These are phyloP conservation scores for Neocloeon triangulifer DNA, from an alignment of 1,140 invertebrate species.

Conservation along the genomic window DNA sequence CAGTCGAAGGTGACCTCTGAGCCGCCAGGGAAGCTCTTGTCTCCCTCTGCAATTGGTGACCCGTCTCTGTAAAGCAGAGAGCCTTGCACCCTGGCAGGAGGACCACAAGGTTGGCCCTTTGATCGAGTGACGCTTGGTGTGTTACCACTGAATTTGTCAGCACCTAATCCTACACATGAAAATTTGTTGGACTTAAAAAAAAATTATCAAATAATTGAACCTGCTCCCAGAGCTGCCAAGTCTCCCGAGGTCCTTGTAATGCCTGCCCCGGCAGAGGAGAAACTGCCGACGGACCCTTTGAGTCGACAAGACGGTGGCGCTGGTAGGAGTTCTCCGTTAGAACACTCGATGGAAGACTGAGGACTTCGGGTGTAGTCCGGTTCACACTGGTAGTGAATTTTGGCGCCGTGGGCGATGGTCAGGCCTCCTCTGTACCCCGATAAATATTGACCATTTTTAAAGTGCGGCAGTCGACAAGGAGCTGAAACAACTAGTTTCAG, in stretches of 20 bases:
- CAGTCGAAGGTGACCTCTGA: slow-evolving; percentile 63
- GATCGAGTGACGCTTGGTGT: too few species aligned
- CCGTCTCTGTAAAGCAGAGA: slow-evolving; percentile 39
- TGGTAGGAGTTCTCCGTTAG: slow-evolving; percentile 38
- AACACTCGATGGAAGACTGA: slow-evolving; percentile 30
- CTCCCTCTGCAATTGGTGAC: slow-evolving; percentile 18
- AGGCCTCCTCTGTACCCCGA: slow-evolving; percentile 50
- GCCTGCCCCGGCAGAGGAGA: too few species aligned
- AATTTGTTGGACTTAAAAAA: too few species aligned
- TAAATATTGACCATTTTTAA: slow-evolving; percentile 46
- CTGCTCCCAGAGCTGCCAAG: too few species aligned
- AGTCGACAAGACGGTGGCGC: slow-evolving; percentile 18
- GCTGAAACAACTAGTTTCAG: slow-evolving; percentile 18
- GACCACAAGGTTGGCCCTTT: slow-evolving; percentile 36
- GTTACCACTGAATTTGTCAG: too few species aligned
- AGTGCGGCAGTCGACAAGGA: slow-evolving; percentile 46
- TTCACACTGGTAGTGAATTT: slow-evolving; percentile 34
- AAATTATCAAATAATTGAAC: too few species aligned
- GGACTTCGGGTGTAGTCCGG: slow-evolving; percentile 20
- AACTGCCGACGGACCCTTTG: slow-evolving; percentile 21
- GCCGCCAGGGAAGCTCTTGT: slow-evolving; percentile 38
- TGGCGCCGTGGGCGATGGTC: slow-evolving; percentile 52
- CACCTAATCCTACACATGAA: too few species aligned
- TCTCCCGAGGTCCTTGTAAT: too few species aligned
- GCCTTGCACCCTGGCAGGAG: slow-evolving; percentile 36